Evolutionary conservation across 2,797 vertebrate genomes (phyloP).

Genomic region (Microctenopoma steveboyesi): DNA sequence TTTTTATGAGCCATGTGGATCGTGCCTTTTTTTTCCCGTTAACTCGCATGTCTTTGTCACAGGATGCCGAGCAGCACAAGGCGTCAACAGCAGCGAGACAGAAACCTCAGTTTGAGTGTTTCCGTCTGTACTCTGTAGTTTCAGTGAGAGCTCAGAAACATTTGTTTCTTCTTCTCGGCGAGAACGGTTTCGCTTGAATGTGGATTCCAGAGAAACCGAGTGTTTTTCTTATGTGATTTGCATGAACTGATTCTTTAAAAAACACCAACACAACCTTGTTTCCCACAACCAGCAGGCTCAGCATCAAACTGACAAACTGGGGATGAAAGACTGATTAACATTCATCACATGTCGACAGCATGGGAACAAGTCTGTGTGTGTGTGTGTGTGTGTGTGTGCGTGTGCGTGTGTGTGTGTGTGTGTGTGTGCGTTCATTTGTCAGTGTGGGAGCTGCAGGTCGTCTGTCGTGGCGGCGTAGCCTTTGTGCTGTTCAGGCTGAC

Average conservation of each 20-base stretch:
- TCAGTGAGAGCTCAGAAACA: neutral
- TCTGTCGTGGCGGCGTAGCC: constrained; percentile 5
- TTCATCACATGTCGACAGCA: constrained; percentile 47
- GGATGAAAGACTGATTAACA: constrained; percentile 40
- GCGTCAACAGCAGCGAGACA: constrained; percentile 24
- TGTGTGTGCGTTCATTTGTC: constrained; percentile 19
- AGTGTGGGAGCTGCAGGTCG: constrained; percentile 26
- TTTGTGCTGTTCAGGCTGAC: constrained; percentile 39
- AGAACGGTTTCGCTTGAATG: too few relatives aligned
- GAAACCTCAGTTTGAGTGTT: constrained; percentile 2
- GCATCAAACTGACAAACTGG: neutral
- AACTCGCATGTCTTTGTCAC: constrained; percentile 49
- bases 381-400: too few relatives aligned
- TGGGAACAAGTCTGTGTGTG: constrained; percentile 41
- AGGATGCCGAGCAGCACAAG: constrained; percentile 61
- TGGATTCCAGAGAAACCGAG: too few relatives aligned
- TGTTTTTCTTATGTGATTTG: too few relatives aligned
- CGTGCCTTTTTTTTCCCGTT: neutral
- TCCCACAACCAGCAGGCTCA: neutral
- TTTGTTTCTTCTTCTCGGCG: neutral
- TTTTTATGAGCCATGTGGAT: constrained; percentile 20
- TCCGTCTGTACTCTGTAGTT: neutral
- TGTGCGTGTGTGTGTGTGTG: constrained; percentile 30
- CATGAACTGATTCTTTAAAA: neutral
- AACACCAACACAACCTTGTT: neutral